These are phyloP conservation scores for Esox masquinongy DNA, from an alignment of 2,797 vertebrate genomes.

Conservation along the genomic window DNA sequence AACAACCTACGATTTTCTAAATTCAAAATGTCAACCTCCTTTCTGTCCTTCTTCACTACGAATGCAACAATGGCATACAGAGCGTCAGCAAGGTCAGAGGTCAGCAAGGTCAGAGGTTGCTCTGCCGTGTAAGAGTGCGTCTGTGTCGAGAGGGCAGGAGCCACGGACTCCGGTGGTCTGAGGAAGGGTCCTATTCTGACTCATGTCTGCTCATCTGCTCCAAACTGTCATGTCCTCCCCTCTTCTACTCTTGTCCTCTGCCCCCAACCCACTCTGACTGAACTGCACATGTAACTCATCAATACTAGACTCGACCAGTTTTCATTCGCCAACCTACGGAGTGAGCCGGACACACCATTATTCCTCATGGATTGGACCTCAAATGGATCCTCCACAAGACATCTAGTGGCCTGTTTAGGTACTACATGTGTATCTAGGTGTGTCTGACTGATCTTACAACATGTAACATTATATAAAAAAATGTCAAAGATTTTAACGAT, in stretches of 20 bases:
- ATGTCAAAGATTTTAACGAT: no score
- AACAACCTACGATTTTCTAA: constrained; percentile 33
- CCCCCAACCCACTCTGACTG: constrained; percentile 26
- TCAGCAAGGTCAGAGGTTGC: constrained; percentile 29
- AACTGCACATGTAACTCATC: constrained; percentile 4
- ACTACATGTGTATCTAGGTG: no score
- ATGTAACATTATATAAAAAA: no score
- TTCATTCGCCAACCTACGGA: constrained; percentile 38
- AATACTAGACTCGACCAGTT: constrained; percentile 16
- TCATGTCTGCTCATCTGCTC: constrained; percentile 51
- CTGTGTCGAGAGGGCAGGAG: constrained; percentile 30
- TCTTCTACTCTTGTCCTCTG: constrained; percentile 18
- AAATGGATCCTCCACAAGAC: no score
- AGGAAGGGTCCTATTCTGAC: constrained; percentile 31
- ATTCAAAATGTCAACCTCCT: constrained; percentile 25
- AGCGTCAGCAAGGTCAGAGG: constrained; percentile 49
- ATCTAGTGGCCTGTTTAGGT: no score
- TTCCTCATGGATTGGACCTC: no score
- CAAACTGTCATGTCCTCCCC: constrained; percentile 18
- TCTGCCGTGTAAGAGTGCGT: constrained; percentile 14
- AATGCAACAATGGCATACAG: constrained; percentile 48
- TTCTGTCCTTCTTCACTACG: constrained; percentile 9
- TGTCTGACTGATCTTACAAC: no score
- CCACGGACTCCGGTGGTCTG: constrained; percentile 14
- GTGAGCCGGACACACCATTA: constrained; percentile 37